Evolutionary conservation across 2,888 invertebrate species (phyloP).

Genomic region (Agrilus cyanescens): DNA sequence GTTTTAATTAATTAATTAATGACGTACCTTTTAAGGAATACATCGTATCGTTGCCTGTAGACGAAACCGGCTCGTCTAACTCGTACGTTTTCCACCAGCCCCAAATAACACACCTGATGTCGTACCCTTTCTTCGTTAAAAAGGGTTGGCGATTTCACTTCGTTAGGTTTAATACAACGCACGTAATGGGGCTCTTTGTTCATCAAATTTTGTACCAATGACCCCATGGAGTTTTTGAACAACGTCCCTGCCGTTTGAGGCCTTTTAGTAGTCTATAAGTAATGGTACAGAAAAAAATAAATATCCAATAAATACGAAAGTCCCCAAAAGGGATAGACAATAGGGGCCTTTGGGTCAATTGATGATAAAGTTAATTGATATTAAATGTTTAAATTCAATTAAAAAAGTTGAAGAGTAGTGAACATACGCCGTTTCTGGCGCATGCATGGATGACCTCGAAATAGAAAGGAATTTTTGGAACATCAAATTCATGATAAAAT

Average conservation of each 20-base stretch:
- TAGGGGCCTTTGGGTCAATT: no score
- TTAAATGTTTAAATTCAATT: no score
- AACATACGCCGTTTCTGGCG: no score
- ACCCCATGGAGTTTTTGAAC: constrained; percentile 90
- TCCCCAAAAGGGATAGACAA: no score
- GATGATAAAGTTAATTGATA: no score
- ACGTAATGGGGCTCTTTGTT: constrained; percentile 95
- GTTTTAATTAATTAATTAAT: neutral
- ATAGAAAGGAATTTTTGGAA: no score
- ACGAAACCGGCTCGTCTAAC: constrained; percentile 96
- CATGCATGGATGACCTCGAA: no score
- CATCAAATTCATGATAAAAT: no score
- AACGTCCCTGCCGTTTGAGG: constrained; percentile 89
- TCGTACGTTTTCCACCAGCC: constrained; percentile 88
- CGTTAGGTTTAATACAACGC: constrained; percentile 94
- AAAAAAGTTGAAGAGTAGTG: no score
- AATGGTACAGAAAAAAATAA: neutral
- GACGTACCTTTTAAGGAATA: constrained; percentile 69
- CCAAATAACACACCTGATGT: constrained; percentile 76
- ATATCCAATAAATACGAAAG: no score
- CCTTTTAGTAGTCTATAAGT: constrained; percentile 73
- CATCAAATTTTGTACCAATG: constrained; percentile 75
- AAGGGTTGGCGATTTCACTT: constrained; percentile 73
- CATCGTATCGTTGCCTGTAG: constrained; percentile 85
- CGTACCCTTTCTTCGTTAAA: constrained; percentile 74